Base-by-base conservation (phyloP, 2,797 vertebrate genomes). In the Chelon labrosus region DNA sequence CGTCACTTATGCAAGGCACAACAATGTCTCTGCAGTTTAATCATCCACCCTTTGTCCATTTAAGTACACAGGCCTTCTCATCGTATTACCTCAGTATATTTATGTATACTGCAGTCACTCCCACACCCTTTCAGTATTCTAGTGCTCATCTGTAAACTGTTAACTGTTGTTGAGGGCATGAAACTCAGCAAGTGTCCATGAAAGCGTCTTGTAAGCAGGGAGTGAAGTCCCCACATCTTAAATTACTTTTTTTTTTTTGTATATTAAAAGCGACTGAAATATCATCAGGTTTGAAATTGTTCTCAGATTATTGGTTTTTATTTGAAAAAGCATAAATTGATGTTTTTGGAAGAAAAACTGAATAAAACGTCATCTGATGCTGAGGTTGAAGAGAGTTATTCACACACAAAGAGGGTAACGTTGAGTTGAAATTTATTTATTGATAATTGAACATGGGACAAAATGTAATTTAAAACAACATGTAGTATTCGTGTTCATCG, bases 381-480 rank as follows among this genome's bases (percentile, higher is more conserved):
- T 75, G 57, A 86, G 41, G 72, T 80, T 56, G 49, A 19, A 47
- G 54, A 46, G 7, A 44, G 27, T 88, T 73, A 56, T 76, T 53
- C 10, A 72, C 58, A 88, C 88, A 91, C 84, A 75, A 16, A 75
- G 37, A 78, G 19, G 14, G 39, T 56, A 49, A 12, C 47, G 12
- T 72, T 89, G 66, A 59, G 70, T 83, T 91, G 75, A 88, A 91
- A 86, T 74, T 82, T 5, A 74, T 93, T 93, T 93, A 93, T 93
- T 93, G 91, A 91, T 92, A 91, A 88, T 91, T 91, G 83, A 91
- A 92, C 89, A 93, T 73, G 72, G 77, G 73, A 92, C 91, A 93
- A 88, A 93, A 92, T 77, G 85, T 84, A 73, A 83, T 88, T 93
- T 89, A 89, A 92, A 92, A 93, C 91, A 92, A 93, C 90, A 88